Conservation (phyloP, 2,797 vertebrate species). For the Apodemus agrarius region DNA sequence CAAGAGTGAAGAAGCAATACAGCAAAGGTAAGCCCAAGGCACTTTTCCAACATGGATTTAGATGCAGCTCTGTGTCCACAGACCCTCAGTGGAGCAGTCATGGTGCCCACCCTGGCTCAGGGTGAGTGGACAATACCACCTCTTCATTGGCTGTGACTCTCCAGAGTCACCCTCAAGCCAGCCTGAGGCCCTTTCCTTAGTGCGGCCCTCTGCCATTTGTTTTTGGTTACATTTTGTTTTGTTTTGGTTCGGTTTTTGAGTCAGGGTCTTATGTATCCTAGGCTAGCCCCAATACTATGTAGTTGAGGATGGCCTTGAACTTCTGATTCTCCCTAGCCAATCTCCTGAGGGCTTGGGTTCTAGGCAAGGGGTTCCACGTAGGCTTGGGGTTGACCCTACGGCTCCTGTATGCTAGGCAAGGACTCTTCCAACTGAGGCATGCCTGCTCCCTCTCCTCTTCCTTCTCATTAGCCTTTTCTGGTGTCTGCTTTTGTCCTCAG, state of each 20-base stretch:
- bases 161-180: not conserved
- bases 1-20: not conserved
- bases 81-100: not conserved
- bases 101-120: not conserved
- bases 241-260: not conserved
- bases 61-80: not conserved
- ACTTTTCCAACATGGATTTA: not conserved
- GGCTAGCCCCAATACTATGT: not conserved
- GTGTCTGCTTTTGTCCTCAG: not conserved
- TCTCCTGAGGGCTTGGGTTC: not conserved
- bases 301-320: not conserved
- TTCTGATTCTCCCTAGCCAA: not conserved
- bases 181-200: not conserved
- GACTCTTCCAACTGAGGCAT: not conserved
- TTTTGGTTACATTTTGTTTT: not conserved
- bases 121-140: no score
- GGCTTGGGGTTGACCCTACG: not conserved
- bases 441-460: not conserved
- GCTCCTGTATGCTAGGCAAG: not conserved
- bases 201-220: not conserved
- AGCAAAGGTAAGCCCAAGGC: fast-evolving
- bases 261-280: not conserved
- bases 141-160: not conserved
- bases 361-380: not conserved
- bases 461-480: not conserved